Percentiles rank a stretch among this genome's conserved stretches.
These are phyloP conservation scores for Megamerina dolium DNA, from an alignment of 2,888 invertebrate species.

Conservation along the genomic window DNA sequence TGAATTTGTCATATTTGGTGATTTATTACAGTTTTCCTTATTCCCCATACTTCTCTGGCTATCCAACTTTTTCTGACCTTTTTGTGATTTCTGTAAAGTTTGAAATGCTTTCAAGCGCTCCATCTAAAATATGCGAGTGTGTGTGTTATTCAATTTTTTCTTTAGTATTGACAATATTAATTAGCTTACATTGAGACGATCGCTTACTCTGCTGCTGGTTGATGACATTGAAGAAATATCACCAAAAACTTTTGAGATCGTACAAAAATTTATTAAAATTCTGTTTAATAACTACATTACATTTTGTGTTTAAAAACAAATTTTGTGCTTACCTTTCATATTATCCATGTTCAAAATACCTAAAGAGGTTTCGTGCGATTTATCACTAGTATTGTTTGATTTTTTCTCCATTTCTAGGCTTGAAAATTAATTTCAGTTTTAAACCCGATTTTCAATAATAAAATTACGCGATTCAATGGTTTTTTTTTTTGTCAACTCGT, in stretches of 20 bases:
- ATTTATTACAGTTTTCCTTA: constrained; percentile 15
- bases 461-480: no score
- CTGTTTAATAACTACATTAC: no score
- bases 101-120: constrained; percentile 38
- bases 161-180: no score
- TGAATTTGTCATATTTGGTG: no score
- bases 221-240: constrained; percentile 29
- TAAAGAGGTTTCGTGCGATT: constrained; percentile 29
- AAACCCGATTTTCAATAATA: no score
- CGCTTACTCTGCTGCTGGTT: constrained; percentile 10
- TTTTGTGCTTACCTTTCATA: constrained; percentile 26
- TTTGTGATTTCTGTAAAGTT: constrained; percentile 31
- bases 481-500: no score
- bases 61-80: constrained; percentile 17
- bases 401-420: no score
- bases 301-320: not conserved
- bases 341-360: constrained; percentile 37
- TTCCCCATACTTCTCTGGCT: constrained; percentile 13
- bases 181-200: no score
- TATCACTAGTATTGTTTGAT: no score
- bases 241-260: constrained; percentile 34
- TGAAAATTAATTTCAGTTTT: no score
- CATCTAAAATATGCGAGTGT: constrained; percentile 19
- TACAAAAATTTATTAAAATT: not conserved
- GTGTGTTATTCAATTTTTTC: not conserved